Evolutionary conservation across 2,888 invertebrate species (phyloP), one percentile per base, ranked within the genome.

Genomic region (Dendrolimus houi): DNA sequence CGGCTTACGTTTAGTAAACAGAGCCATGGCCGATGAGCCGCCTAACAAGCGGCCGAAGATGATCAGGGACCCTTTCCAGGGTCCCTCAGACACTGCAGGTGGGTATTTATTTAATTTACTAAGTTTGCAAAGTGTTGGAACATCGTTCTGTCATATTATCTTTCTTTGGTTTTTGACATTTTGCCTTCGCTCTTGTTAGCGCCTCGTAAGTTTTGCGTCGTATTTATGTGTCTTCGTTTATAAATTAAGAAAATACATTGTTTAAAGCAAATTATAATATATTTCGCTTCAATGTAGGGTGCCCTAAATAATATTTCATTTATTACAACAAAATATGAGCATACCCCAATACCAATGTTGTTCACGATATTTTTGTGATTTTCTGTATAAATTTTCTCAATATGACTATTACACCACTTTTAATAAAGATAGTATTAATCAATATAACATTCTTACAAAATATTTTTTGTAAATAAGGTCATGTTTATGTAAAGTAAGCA

Each of bases 21-120:
- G 92, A 91, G 92, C 92, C 91, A 98, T 98, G 98, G 97, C 97
- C 93, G 98, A 98, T 92, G 97, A 97, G 92, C 98, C 97, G 94
- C 97, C 98, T 90, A 97, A 95, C 86, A 98, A 98, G 95, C 95
- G 98, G 94, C 95, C 95, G 85, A 98, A 98, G 92, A 95, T 98
- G 91, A 94, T 97, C 87, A 91, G 92, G 81, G 94, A 95, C 92
- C 93, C 95, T 83, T 95, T 95, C 87, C 95, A 95, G 92, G 94
- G 95, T 83, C 93, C 95, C 75, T 94, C 95, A 72, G 96, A 96
- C 87, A 93, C 94, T 75, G 93, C 95, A 85, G 95, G 96, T 95
- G 90, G 94, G 93, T 89, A 81, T 77, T 80, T 82, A 82, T 74
- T 72, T 74, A 66, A 79, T 82, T 83, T 83, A 79, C 70, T 72